Conservation (phyloP, 2,888 invertebrate genomes). For the Eledona agricola region DNA sequence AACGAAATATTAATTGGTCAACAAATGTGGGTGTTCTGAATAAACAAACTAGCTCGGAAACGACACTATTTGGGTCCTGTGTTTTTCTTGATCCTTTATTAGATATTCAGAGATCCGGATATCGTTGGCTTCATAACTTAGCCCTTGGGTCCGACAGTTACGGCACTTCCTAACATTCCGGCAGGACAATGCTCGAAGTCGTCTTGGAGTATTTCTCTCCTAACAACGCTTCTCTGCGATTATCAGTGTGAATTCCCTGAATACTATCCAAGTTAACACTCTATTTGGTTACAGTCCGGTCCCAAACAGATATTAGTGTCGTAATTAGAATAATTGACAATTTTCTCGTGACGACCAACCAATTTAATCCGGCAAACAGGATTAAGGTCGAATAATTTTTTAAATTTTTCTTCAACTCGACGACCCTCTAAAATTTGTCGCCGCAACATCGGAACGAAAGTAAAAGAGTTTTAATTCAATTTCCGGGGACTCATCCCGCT, state of each 20-base stretch:
- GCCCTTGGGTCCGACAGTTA: slow-evolving; percentile 41
- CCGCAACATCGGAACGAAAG: slow-evolving; percentile 12
- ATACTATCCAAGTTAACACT: slow-evolving; percentile 36
- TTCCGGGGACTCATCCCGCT: slow-evolving; percentile 12
- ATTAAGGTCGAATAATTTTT: no score
- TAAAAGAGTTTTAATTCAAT: slow-evolving; percentile 34
- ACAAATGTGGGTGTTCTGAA: no score
- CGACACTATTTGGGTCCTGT: no score
- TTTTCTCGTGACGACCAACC: slow-evolving; percentile 6
- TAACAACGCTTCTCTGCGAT: slow-evolving; percentile 34
- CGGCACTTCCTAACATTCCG: slow-evolving; percentile 40
- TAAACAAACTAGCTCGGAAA: no score
- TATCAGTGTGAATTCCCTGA: slow-evolving; percentile 33
- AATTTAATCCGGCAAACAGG: no score
- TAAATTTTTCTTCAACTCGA: slow-evolving; percentile 7
- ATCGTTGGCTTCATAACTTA: slow-evolving; percentile 42
- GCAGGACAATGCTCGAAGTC: slow-evolving; percentile 36
- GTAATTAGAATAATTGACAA: slow-evolving; percentile 25
- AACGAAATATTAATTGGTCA: no score
- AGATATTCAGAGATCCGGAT: slow-evolving; percentile 43
- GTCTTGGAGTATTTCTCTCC: slow-evolving; percentile 31
- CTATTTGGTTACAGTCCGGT: slow-evolving; percentile 19
- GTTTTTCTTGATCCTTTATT: no score
- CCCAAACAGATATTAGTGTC: slow-evolving; percentile 3
- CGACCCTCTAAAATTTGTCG: slow-evolving; percentile 12